Percentiles rank a stretch among this genome's conserved stretches.
Conservation (phyloP, 2,113 vertebrate species). For the Sander lucioperca region DNA sequence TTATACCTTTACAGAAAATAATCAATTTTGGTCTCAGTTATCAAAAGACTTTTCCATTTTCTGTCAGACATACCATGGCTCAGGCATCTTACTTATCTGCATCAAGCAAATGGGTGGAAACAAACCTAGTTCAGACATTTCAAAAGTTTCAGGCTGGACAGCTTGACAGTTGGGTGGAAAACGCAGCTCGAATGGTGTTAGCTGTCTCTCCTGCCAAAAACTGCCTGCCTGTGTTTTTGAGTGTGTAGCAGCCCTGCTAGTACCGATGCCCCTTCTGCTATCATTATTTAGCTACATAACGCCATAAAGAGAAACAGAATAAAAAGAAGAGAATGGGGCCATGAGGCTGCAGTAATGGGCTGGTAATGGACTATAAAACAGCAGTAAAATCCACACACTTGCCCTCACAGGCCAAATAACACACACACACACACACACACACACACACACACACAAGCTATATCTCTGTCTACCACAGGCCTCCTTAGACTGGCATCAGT, state of each 20-base stretch:
- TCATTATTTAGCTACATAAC: constrained; percentile 67
- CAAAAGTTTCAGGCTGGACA: constrained; percentile 12
- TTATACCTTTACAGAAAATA: too few species aligned
- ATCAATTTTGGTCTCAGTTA: too few species aligned
- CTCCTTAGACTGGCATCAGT: constrained; percentile 8
- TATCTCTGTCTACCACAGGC: constrained; percentile 25
- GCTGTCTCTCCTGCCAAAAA: constrained; percentile 24
- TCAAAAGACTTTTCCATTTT: neutral
- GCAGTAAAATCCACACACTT: constrained; percentile 60
- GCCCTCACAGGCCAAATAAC: constrained; percentile 41
- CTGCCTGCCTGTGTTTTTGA: constrained; percentile 17
- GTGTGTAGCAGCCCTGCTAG: constrained; percentile 6
- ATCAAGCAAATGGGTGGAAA: constrained; percentile 24
- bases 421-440: neutral
- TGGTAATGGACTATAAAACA: constrained; percentile 70
- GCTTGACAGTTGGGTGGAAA: constrained; percentile 30
- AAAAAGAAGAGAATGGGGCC: constrained; percentile 64
- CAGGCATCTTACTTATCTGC: constrained; percentile 15
- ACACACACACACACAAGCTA: neutral
- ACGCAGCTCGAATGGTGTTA: constrained; percentile 1
- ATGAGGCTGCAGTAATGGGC: constrained; percentile 60
- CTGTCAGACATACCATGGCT: neutral
- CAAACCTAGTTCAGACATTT: constrained; percentile 6
- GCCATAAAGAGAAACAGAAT: constrained; percentile 60
- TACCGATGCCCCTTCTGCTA: constrained; percentile 37